These are phyloP conservation scores for Plutella xylostella DNA, from an alignment of 2,888 invertebrate genomes.

Conservation along the genomic window DNA sequence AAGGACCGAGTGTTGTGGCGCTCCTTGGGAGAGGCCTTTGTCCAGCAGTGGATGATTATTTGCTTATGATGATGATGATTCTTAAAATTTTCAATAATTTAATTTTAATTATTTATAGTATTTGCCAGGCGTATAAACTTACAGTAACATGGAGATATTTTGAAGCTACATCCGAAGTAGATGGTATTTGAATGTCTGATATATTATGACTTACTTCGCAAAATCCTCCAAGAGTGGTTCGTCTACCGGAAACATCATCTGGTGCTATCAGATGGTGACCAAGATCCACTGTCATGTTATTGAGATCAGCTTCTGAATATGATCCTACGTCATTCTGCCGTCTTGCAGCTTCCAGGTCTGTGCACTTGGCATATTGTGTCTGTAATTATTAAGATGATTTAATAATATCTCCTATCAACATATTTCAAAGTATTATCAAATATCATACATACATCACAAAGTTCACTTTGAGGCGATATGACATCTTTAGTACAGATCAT, in stretches of 20 bases:
- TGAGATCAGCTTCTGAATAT: background rate
- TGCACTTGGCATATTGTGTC: constrained; percentile 60
- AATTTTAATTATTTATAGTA: too few species aligned
- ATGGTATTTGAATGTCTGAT: too few species aligned
- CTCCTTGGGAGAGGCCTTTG: too few species aligned
- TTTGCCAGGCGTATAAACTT: too few species aligned
- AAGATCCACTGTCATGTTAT: background rate
- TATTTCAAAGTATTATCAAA: too few species aligned
- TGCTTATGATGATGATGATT: too few species aligned
- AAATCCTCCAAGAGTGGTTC: constrained; percentile 47
- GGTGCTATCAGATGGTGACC: constrained; percentile 39
- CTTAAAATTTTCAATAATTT: too few species aligned
- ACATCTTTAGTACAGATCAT: constrained; percentile 63
- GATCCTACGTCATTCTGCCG: background rate
- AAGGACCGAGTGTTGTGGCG: too few species aligned
- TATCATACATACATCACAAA: constrained; percentile 45
- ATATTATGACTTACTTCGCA: constrained; percentile 42
- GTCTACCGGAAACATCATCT: constrained; percentile 48
- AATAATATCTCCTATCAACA: too few species aligned
- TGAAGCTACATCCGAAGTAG: too few species aligned
- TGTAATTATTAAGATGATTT: constrained; percentile 17
- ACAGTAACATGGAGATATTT: too few species aligned
- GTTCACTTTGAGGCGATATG: constrained; percentile 50
- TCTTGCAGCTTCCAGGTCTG: constrained; percentile 15
- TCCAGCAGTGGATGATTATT: too few species aligned